These are phyloP conservation scores for Morelia viridis DNA, from an alignment of 2,797 vertebrate species.

Conservation along the genomic window DNA sequence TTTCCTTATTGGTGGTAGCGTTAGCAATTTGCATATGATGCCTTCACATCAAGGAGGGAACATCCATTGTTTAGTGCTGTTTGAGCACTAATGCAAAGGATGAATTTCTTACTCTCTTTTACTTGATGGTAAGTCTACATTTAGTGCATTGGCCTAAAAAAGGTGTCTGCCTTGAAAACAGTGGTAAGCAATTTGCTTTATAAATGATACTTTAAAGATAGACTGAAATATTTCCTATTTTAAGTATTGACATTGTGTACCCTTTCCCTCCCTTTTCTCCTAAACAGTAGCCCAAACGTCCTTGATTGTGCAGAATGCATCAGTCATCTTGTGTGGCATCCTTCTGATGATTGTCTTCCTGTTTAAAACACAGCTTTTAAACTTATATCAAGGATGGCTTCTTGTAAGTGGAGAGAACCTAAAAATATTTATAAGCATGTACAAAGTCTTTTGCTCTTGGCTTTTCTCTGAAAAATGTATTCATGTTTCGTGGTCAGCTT, in stretches of 20 bases:
- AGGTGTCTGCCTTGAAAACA: background rate
- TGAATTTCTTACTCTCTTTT: background rate
- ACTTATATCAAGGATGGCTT: constrained; percentile 92
- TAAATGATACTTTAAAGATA: background rate
- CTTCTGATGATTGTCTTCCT: constrained; percentile 95
- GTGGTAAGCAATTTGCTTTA: background rate
- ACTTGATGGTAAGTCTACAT: background rate
- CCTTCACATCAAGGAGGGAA: background rate
- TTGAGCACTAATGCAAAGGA: background rate
- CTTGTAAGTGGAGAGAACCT: constrained; percentile 82
- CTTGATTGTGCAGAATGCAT: constrained; percentile 91
- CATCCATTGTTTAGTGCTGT: background rate
- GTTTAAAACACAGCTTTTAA: constrained; percentile 84
- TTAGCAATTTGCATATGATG: background rate
- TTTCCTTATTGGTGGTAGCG: background rate
- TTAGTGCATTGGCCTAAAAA: background rate
- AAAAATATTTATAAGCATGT: constrained; percentile 7
- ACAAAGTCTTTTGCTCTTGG: background rate
- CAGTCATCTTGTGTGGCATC: constrained; percentile 90
- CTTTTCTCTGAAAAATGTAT: background rate
- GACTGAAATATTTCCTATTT: background rate
- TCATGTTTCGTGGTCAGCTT: background rate
- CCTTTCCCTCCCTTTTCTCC: constrained; percentile 47
- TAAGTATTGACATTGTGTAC: background rate
- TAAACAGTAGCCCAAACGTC: constrained; percentile 93